Conservation (phyloP, 2,113 vertebrate genomes). For the Chunga burmeisteri region DNA sequence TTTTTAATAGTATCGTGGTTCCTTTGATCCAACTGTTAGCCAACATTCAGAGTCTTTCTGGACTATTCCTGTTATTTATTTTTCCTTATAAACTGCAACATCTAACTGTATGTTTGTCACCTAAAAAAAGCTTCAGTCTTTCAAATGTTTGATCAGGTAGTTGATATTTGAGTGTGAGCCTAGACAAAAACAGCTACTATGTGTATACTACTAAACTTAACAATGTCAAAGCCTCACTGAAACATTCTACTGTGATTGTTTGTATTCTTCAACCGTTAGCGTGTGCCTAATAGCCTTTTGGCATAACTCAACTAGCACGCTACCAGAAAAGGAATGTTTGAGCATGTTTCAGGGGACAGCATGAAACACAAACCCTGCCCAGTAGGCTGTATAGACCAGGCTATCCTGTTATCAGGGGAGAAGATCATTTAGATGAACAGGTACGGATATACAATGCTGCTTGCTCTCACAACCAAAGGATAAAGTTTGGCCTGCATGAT, state of each 20-base stretch:
- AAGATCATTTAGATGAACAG: not conserved
- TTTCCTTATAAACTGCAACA: not conserved
- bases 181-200: not conserved
- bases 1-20: not conserved
- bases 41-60: not conserved
- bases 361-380: not conserved
- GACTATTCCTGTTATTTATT: not conserved
- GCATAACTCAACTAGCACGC: not conserved
- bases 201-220: not conserved
- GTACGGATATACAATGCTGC: not conserved
- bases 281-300: not conserved
- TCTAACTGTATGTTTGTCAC: not conserved
- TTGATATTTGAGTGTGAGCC: not conserved
- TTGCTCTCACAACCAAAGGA: not conserved
- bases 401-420: not conserved
- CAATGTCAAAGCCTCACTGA: not conserved
- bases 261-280: not conserved
- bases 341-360: not conserved
- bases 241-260: not conserved
- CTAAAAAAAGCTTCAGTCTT: not conserved
- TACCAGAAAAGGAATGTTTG: not conserved
- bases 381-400: not conserved
- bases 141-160: not conserved
- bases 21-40: not conserved
- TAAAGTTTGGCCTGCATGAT: not conserved